Evolutionary conservation across 1,140 invertebrate genomes (phyloP).

Genomic region (Macrosteles quadrilineatus): DNA sequence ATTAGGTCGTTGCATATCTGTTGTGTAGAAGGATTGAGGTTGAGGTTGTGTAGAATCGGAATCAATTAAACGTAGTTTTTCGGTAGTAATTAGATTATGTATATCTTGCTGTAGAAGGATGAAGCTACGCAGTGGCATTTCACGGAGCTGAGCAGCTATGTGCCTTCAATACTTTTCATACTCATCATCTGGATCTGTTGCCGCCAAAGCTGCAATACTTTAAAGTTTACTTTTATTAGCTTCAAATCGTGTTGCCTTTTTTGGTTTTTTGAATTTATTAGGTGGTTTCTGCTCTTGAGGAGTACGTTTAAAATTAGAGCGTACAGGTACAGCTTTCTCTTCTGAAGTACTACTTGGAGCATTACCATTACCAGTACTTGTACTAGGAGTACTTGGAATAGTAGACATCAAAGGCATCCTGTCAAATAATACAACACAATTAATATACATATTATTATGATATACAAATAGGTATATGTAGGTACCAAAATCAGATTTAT

Average conservation of each 20-base stretch:
- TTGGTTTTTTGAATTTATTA: constrained; percentile 12
- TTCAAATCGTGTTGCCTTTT: neutral
- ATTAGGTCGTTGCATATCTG: constrained; percentile 1
- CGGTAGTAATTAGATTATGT: neutral
- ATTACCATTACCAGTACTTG: neutral
- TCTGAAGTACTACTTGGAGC: neutral
- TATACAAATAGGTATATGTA: neutral
- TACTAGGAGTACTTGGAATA: neutral
- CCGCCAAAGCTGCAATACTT: neutral
- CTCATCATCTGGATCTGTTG: constrained; percentile 2
- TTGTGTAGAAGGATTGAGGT: neutral
- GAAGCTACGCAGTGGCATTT: constrained; percentile 9
- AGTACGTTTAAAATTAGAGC: neutral
- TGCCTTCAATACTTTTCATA: constrained; percentile 14
- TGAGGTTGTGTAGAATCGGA: too few relatives aligned
- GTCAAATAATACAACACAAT: neutral
- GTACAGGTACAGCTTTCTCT: neutral
- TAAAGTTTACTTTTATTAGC: neutral
- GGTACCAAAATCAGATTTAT: too few relatives aligned
- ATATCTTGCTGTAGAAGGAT: constrained; percentile 4
- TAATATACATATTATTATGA: neutral
- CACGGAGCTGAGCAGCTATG: constrained; percentile 20
- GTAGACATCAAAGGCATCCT: neutral
- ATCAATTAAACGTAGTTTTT: constrained; percentile 6
- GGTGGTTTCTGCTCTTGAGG: neutral